Evolutionary conservation across 2,797 vertebrate species (phyloP).

Genomic region (Distichodus sexfasciatus): DNA sequence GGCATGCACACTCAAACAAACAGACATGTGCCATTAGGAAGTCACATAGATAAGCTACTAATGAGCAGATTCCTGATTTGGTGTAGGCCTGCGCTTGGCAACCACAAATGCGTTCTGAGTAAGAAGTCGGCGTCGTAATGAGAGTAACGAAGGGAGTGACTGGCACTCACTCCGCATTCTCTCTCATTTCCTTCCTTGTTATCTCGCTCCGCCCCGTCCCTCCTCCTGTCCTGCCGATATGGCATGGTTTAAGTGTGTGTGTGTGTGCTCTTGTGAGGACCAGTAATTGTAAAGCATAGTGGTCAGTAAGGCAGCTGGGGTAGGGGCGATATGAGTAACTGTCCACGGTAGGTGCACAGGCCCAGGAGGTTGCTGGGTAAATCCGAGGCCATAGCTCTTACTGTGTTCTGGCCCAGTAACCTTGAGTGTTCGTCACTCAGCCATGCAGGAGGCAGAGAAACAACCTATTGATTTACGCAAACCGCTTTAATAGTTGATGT

Average conservation of each 20-base stretch:
- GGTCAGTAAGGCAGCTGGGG: not conserved
- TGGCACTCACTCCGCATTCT: slow-evolving; percentile 21
- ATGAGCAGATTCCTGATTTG: slow-evolving; percentile 43
- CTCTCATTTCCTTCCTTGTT: slow-evolving; percentile 11
- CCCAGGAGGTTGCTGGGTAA: slow-evolving; percentile 24
- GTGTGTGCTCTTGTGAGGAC: not conserved
- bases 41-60: slow-evolving; percentile 41
- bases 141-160: slow-evolving; percentile 25
- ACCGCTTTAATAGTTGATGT: not conserved
- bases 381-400: slow-evolving; percentile 31
- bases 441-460: slow-evolving; percentile 21
- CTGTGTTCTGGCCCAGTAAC: slow-evolving; percentile 29
- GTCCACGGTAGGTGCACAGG: not conserved
- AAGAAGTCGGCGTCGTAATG: slow-evolving; percentile 44
- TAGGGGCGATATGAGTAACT: slow-evolving; percentile 21
- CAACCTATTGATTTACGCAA: slow-evolving; percentile 29
- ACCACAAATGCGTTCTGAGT: slow-evolving; percentile 35
- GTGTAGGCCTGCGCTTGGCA: slow-evolving; percentile 29
- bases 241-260: too few species aligned
- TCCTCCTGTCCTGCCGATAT: not conserved
- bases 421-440: slow-evolving; percentile 30
- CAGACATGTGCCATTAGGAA: slow-evolving; percentile 14
- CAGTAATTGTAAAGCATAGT: slow-evolving; percentile 4
- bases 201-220: not conserved
- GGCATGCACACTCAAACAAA: slow-evolving; percentile 12